Evolutionary conservation across 2,888 invertebrate genomes (phyloP).

Genomic region (Ophion slaviceki): DNA sequence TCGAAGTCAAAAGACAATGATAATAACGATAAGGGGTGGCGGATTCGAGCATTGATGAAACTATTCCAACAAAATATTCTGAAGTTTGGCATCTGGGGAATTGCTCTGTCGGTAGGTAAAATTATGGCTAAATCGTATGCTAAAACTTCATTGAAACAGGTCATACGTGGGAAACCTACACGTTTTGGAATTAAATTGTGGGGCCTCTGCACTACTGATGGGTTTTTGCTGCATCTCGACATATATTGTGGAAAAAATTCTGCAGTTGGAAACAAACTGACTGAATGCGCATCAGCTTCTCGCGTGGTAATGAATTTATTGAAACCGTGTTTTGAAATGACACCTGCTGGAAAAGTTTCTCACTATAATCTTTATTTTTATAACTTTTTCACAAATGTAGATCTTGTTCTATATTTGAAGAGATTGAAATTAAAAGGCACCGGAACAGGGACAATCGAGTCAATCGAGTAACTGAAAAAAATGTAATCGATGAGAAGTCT

Average conservation of each 20-base stretch:
- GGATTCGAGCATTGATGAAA: constrained; percentile 41
- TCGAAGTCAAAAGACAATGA: constrained; percentile 41
- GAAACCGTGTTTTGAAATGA: constrained; percentile 53
- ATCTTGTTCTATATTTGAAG: constrained; percentile 65
- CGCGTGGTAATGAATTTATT: constrained; percentile 66
- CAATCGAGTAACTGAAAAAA: constrained; percentile 60
- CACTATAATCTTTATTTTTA: constrained; percentile 65
- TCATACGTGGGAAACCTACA: constrained; percentile 38
- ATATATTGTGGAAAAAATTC: constrained; percentile 51
- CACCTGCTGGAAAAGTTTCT: constrained; percentile 41
- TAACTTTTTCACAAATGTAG: constrained; percentile 61
- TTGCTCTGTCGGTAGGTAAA: constrained; percentile 44
- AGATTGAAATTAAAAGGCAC: constrained; percentile 61
- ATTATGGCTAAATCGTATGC: constrained; percentile 53
- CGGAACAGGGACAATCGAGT: constrained; percentile 64
- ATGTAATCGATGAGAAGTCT: constrained; percentile 62
- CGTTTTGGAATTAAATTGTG: constrained; percentile 53
- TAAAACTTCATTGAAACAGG: constrained; percentile 46
- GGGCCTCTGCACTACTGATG: constrained; percentile 47
- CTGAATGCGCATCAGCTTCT: constrained; percentile 50
- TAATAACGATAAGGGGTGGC: constrained; percentile 47
- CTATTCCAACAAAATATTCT: constrained; percentile 46
- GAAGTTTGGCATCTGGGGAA: constrained; percentile 36
- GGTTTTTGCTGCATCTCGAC: constrained; percentile 37
- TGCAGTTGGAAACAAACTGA: constrained; percentile 15